Evolutionary conservation across 2,797 vertebrate genomes (phyloP), one percentile per base, ranked within the genome.

Genomic region (Premnoplex brunnescens): DNA sequence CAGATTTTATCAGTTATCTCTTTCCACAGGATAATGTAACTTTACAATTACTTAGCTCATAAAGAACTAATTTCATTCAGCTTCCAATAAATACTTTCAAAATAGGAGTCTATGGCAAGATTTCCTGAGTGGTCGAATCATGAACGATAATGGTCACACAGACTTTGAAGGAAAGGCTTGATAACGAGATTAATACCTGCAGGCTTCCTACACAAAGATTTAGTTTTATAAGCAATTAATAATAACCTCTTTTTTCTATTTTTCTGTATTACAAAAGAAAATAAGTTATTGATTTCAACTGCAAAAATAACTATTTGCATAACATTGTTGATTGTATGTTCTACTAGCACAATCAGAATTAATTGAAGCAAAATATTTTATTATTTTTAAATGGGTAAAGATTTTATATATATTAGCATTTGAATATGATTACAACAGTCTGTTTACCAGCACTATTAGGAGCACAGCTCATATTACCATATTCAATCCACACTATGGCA

Each of bases 211-310:
- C 92, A 93, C 69, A 96, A 94, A 96, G 83, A 95, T 95, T 96
- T 94, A 83, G 85, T 95, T 97, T 97, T 94, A 96, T 88, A 93
- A 93, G 80, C 96, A 96, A 97, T 97, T 97, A 96, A 97, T 96
- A 96, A 96, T 83, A 96, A 89, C 94, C n/a, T 85, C 43, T 77
- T 92, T 91, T 91, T 74, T 90, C 93, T 88, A 48, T 63, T 89
- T 96, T 97, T 92, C 82, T 97, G 88, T 95, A 92, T 96, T 97
- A 93, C 81, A 85, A 96, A 85, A 97, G 96, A 97, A 98, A 97
- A 97, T 97, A 97, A 98, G 97, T 97, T 97, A 97, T 97, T 97
- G 97, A 98, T 97, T 97, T 97, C 95, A 93, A 87, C 96, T 92
- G 87, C 95, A 97, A 96, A 97, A 97, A 97, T 96, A 97, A 93